These are phyloP conservation scores for Bambusicola thoracicus DNA, from an alignment of 2,113 vertebrate genomes.

Conservation along the genomic window DNA sequence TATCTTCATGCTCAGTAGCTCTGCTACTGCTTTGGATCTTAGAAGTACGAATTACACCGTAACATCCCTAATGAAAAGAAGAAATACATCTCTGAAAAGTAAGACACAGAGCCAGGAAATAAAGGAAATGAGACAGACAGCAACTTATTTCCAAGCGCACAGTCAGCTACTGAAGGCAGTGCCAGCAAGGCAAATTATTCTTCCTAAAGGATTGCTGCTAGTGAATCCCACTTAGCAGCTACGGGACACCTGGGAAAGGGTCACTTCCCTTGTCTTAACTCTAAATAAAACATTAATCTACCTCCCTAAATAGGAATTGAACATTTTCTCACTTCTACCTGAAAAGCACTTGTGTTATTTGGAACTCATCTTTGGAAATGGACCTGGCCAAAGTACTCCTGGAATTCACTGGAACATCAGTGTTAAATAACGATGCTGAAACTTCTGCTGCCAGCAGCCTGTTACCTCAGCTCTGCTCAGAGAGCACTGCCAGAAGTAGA, in stretches of 20 bases:
- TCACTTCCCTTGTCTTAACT: not conserved
- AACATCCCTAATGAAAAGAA: not conserved
- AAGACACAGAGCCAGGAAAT: constrained; percentile 35
- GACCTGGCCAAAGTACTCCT: not conserved
- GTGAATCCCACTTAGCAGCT: not conserved
- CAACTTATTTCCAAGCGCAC: constrained; percentile 21
- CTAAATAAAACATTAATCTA: not conserved
- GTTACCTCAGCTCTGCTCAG: not conserved
- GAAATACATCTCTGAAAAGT: constrained; percentile 14
- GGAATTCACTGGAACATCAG: not conserved
- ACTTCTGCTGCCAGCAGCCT: not conserved
- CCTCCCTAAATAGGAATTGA: not conserved
- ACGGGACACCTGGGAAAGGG: not conserved
- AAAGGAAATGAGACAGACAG: constrained; percentile 44
- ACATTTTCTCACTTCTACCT: not conserved
- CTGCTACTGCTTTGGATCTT: constrained; percentile 17
- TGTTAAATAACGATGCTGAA: not conserved
- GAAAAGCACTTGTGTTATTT: not conserved
- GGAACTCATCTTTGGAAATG: not conserved
- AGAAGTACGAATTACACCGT: not conserved
- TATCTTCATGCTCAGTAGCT: not conserved
- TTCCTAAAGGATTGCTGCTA: not conserved
- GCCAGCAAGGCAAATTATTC: not conserved
- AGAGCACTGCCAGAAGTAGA: not conserved
- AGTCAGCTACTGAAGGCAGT: not conserved